Evolutionary conservation across 1,140 invertebrate genomes (phyloP).

Genomic region (Aphaenogaster floridana): DNA sequence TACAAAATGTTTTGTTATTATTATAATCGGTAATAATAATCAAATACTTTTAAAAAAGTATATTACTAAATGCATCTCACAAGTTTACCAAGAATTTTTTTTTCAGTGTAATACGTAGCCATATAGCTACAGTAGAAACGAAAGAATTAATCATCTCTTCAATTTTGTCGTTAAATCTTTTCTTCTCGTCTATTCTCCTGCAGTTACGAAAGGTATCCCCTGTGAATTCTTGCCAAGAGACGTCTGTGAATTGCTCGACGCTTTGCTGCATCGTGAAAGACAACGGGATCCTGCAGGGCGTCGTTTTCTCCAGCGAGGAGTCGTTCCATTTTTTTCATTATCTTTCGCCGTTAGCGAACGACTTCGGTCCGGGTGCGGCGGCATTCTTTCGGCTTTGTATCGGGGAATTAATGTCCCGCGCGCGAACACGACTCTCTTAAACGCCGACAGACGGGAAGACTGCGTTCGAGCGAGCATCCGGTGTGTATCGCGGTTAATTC

Average conservation of each 20-base stretch:
- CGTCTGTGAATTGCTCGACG: not conserved
- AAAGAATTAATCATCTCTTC: not conserved
- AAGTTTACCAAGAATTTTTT: no score
- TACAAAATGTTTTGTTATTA: no score
- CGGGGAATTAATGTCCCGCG: constrained; percentile 64
- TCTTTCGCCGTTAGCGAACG: not conserved
- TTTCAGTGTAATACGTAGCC: no score
- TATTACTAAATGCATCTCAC: no score
- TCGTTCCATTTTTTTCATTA: constrained; percentile 63
- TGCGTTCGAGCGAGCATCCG: constrained; percentile 23
- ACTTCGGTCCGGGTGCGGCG: not conserved
- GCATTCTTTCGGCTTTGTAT: constrained; percentile 27
- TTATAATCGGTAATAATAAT: no score
- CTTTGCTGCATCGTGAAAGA: not conserved
- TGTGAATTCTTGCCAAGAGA: not conserved
- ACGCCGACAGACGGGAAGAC: constrained; percentile 8
- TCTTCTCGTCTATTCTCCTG: not conserved
- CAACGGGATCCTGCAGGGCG: not conserved
- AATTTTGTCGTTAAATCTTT: not conserved
- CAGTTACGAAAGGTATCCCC: not conserved
- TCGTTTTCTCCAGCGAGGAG: not conserved
- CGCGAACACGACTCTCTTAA: constrained; percentile 55
- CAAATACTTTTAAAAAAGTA: no score
- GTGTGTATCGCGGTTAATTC: constrained; percentile 59
- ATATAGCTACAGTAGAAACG: no score